A percentile compares a stretch with the other conserved stretches of the same genome.
These are phyloP conservation scores for Trichogramma pretiosum DNA, from an alignment of 1,140 invertebrate species.

Conservation along the genomic window DNA sequence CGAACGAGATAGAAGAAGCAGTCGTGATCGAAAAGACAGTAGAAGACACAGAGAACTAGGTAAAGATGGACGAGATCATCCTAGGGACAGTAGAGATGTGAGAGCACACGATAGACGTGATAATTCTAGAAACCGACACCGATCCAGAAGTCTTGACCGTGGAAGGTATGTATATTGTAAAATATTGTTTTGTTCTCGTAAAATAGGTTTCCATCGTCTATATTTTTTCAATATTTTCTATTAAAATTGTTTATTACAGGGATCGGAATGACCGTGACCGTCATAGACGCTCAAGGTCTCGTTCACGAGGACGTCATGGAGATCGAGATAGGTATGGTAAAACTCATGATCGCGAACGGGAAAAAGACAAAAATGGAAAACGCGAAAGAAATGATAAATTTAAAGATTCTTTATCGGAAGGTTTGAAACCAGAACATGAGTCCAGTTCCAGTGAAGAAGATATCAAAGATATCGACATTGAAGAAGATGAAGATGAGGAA, in stretches of 20 bases:
- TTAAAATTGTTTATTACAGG: slow-evolving; percentile 1
- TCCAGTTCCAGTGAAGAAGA: slow-evolving; percentile 57
- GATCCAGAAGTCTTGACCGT: slow-evolving; percentile 29
- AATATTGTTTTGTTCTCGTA: no score
- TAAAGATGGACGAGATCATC: slow-evolving; percentile 21
- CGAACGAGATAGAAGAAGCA: slow-evolving; percentile 17
- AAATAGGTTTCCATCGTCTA: no score
- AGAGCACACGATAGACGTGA: slow-evolving; percentile 21
- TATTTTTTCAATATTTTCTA: no score
- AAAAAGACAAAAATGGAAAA: slow-evolving; percentile 33
- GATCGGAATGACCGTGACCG: slow-evolving; percentile 31
- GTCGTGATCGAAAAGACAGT: slow-evolving; percentile 16
- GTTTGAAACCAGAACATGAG: slow-evolving; percentile 54
- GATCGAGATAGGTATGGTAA: slow-evolving; percentile 34
- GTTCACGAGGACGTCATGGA: slow-evolving; percentile 36
- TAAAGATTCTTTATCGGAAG: slow-evolving; percentile 79
- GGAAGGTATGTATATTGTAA: slow-evolving; percentile 28
- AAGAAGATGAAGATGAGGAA: slow-evolving; percentile 88
- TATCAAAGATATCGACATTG: slow-evolving; percentile 64
- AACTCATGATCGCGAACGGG: slow-evolving; percentile 9
- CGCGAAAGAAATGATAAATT: slow-evolving; percentile 56
- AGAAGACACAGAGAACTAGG: slow-evolving; percentile 2
- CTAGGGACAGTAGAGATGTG: slow-evolving; percentile 25
- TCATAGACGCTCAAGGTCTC: slow-evolving; percentile 33
- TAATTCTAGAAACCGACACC: slow-evolving; percentile 22